phyloP scores from a whole-genome alignment of 2,888 invertebrate genomes.

The Ormyrus nitidulus region DNA sequence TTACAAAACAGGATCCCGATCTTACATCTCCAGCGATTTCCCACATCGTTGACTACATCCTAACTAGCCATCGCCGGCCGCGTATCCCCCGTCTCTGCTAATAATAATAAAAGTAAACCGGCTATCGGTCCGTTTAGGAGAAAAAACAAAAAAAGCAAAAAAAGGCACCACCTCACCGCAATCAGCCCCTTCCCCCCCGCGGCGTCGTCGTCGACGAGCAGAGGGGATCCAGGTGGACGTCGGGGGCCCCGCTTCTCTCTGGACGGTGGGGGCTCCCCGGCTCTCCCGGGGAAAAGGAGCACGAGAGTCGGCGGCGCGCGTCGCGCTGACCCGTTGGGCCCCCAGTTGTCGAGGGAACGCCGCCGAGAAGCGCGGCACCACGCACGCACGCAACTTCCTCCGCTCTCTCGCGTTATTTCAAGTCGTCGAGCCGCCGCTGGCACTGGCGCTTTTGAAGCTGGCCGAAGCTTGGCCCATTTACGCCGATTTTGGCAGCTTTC shows the following conservation, averaged over 20 bases:
- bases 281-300: not conserved
- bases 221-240: not conserved
- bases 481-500: not conserved
- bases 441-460: no score
- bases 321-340: constrained; percentile 51
- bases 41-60: no score
- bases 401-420: not conserved
- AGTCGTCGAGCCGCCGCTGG: not conserved
- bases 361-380: constrained; percentile 63
- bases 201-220: not conserved
- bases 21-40: no score
- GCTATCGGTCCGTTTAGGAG: not conserved
- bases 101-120: not conserved
- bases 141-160: not conserved
- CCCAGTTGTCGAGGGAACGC: constrained; percentile 64
- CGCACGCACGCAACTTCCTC: constrained; percentile 1
- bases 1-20: no score
- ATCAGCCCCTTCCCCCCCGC: not conserved
- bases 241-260: constrained; percentile 26
- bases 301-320: no score
- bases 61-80: not conserved
- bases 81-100: not conserved
- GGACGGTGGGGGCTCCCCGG: not conserved
- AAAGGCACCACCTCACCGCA: not conserved
- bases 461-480: not conserved